Evolutionary conservation across 2,888 invertebrate genomes (phyloP).

Genomic region (Heliconius sara): DNA sequence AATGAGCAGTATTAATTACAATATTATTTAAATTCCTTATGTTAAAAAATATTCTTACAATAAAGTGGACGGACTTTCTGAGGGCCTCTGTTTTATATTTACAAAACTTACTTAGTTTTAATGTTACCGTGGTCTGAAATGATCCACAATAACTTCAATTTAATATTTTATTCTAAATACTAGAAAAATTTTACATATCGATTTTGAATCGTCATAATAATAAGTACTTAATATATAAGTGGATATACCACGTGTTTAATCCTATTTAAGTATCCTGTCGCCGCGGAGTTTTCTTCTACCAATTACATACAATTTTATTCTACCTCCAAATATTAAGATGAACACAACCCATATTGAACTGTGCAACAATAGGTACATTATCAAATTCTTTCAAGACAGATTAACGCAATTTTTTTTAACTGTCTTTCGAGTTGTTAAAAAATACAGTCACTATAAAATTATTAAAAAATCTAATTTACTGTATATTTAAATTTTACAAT

Average conservation of each 20-base stretch:
- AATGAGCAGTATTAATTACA: conserved; percentile 21
- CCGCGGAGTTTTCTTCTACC: conserved; percentile 27
- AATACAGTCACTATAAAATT: neutral
- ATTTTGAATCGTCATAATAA: conserved; percentile 12
- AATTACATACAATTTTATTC: conserved; percentile 12
- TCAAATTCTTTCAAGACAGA: neutral
- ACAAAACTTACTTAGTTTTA: conserved; percentile 34
- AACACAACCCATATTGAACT: neutral
- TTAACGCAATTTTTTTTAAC: neutral
- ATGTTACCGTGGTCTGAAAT: neutral
- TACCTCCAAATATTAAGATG: neutral
- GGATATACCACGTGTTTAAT: conserved; percentile 16
- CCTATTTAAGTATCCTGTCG: conserved; percentile 42
- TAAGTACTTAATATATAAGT: neutral
- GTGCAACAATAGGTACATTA: neutral
- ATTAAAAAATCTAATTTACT: neutral
- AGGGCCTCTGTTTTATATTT: conserved; percentile 62
- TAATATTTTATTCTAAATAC: neutral
- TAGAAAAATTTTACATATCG: neutral
- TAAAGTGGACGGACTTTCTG: conserved; percentile 75
- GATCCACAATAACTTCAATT: neutral
- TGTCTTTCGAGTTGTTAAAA: neutral
- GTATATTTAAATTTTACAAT: neutral
- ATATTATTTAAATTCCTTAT: conserved; percentile 8
- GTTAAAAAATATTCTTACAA: conserved; percentile 19